Conservation (phyloP, 2,113 vertebrate genomes). For the Burhinus oedicnemus region DNA sequence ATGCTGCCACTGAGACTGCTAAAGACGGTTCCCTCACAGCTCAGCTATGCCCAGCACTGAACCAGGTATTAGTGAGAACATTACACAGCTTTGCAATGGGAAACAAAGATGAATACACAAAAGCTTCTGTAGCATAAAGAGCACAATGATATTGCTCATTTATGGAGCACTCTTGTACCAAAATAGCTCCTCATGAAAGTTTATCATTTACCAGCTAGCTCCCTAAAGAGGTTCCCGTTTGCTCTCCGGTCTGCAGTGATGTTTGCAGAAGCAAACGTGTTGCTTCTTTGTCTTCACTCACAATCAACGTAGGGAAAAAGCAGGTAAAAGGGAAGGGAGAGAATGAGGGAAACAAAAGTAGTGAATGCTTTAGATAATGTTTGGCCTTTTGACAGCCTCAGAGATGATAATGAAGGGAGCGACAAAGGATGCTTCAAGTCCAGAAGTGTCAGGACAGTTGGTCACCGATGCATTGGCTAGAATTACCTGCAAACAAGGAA, state of each 20-base stretch:
- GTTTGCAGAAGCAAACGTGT: background rate
- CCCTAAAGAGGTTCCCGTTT: background rate
- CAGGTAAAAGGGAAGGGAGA: background rate
- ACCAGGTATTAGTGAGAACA: background rate
- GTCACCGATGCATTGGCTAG: background rate
- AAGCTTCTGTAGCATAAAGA: background rate
- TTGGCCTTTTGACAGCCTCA: background rate
- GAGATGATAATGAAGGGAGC: background rate
- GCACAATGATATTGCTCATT: background rate
- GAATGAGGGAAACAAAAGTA: background rate
- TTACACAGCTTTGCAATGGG: background rate
- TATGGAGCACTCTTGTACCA: background rate
- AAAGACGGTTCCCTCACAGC: background rate
- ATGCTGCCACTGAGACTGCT: conserved; percentile 1
- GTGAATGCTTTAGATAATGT: background rate
- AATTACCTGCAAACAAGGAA: background rate
- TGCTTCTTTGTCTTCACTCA: background rate
- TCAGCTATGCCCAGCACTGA: background rate
- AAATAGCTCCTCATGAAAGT: background rate
- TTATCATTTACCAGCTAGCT: background rate
- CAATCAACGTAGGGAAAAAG: background rate
- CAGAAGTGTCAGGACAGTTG: background rate
- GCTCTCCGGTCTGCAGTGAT: background rate
- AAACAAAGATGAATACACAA: background rate
- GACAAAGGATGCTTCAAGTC: background rate